Base-by-base conservation (phyloP, 2,113 vertebrate species). In the Hydrolagus affinis region DNA sequence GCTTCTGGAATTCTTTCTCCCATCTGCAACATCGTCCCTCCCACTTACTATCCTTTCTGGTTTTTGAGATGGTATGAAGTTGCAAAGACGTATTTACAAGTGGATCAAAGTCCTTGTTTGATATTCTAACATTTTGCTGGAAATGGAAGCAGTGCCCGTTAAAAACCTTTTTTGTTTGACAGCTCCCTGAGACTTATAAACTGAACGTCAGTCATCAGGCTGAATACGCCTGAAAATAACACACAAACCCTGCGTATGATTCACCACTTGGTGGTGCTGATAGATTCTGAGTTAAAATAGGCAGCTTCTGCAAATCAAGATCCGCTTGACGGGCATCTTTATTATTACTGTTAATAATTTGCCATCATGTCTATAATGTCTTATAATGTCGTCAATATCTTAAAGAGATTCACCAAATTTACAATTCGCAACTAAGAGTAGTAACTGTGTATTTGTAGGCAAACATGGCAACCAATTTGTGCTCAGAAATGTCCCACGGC, bases 1-100 rank as follows among this genome's bases (percentile, higher is more conserved):
- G 59, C 11, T 21, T 70, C 59, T 28, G 19, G 19, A 56, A 70
- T 78, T 89, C 87, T 86, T 86, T 89, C 17, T 83, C 62, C 6
- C 23, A 83, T 32, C 64, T 66, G 25, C 8, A n/a, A 25, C 60
- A 83, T 14, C 11, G 19, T 30, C 19, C 77, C 10, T 44, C 23
- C 30, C 9, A 72, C 23, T 9, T 44, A 72, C 11, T 30, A 3
- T 66, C 77, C 25, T 28, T 83, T 66, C 44, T 44, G 19, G 0
- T 83, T 28, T 17, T 66, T 15, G 32, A 83, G 23, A 80, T 80
- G 59, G 23, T 19, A 8, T 0, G 12, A 28, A 44, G 8, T 28
- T 8, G 3, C 1, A 60, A 28, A 30, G 77, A 64, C 8, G 1
- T 80, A 10, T 68, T 1, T 83, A 30, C 14, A 17, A 64, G 2